These are phyloP conservation scores for Zosterops hypoxanthus DNA, from an alignment of 2,113 vertebrate species.

Conservation along the genomic window DNA sequence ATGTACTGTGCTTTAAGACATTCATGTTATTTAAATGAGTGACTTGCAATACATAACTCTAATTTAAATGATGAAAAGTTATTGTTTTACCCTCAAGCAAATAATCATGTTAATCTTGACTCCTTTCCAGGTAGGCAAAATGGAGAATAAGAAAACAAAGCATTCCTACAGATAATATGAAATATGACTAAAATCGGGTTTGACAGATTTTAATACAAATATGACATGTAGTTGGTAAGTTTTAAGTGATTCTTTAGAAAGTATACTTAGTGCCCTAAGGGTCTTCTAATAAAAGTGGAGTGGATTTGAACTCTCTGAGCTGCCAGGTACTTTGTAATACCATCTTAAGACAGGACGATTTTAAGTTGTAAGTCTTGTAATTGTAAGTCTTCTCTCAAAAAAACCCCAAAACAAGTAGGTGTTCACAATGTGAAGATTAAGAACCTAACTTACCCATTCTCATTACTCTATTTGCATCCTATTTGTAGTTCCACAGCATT, in stretches of 20 bases:
- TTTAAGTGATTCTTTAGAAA: constrained; percentile 15
- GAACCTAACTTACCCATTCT: constrained; percentile 16
- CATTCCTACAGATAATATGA: constrained; percentile 24
- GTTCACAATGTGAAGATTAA: constrained; percentile 21
- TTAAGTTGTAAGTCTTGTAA: neutral
- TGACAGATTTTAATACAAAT: constrained; percentile 23
- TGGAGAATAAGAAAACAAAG: neutral
- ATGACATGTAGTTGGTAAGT: constrained; percentile 3
- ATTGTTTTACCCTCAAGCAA: constrained; percentile 50
- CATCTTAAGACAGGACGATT: constrained; percentile 12
- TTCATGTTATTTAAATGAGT: constrained; percentile 54
- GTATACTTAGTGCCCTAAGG: constrained; percentile 2
- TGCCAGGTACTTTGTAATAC: constrained; percentile 23
- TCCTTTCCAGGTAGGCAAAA: constrained; percentile 27
- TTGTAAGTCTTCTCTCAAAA: neutral
- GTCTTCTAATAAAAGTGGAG: constrained; percentile 20
- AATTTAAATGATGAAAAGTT: constrained; percentile 47
- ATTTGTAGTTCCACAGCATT: neutral
- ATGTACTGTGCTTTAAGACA: constrained; percentile 23
- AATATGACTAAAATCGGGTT: neutral
- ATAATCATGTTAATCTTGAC: constrained; percentile 28
- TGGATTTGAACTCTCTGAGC: neutral
- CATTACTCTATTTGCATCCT: constrained; percentile 3
- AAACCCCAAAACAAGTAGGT: neutral
- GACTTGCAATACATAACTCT: constrained; percentile 38